Base-by-base conservation (phyloP, 2,113 vertebrate genomes). In the Xyliphius kryptos region DNA sequence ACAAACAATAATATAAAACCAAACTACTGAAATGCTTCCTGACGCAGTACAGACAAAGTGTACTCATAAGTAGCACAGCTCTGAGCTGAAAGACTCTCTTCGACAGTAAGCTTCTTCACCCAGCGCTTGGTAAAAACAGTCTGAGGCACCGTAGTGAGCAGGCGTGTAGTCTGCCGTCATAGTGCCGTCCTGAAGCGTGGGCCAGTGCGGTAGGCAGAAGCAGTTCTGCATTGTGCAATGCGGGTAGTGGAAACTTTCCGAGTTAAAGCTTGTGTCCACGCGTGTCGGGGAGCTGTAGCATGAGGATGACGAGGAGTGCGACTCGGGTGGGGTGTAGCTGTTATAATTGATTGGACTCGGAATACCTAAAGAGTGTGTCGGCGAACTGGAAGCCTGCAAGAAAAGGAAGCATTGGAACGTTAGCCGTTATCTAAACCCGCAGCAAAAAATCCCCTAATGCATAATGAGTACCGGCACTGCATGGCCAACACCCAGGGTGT, bases 31-130 rank as follows among this genome's bases (percentile, higher is more conserved):
- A 81, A 78, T 61, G 56, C 77, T 78, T 63, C 55, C 15, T 72
- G 70, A 51, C 47, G 68, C 71, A 53, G 52, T 58, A 66, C 37
- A 56, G 20, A n/a, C n/a, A n/a, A n/a, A n/a, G n/a, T n/a, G n/a
- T n/a, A 49, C 78, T 83, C 89, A 97, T 84, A 90, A 85, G 66
- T 92, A 95, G 76, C 89, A 95, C 57, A 86, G 77, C 26, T 95
- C 91, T 2, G 88, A 86, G 77, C 60, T 70, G 5, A 63, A 79
- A 49, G 85, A 67, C 56, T 93, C 92, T 70, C 84, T 87, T 61
- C 76, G 86, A 44, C 81, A 91, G 73, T 86, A 88, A 59, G 81
- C 85, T 1, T 89, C 85, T 0, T 89, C 52, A 9, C 66, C 49
- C 0, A 88, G 63, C 0, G 82, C 77, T 3, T 81, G 21, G 21